Base-by-base conservation (phyloP, 2,888 invertebrate genomes). In the Aspidapion aeneum region DNA sequence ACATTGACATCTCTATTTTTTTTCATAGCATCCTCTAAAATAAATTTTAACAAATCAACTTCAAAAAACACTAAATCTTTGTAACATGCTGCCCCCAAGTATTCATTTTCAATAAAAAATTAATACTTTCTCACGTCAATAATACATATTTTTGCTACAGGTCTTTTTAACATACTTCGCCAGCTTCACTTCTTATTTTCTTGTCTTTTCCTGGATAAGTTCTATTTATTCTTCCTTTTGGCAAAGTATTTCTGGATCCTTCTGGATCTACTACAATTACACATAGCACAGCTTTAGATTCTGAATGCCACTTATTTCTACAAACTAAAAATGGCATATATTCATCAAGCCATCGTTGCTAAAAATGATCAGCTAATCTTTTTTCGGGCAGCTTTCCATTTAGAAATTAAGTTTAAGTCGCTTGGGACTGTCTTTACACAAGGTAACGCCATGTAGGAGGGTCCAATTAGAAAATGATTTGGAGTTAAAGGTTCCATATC, bases 381-480 rank as follows among this genome's bases (percentile, higher is more conserved):
- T n/a, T n/a, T n/a, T n/a, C n/a, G n/a, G n/a, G n/a, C n/a, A n/a
- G n/a, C n/a, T n/a, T n/a, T n/a, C n/a, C n/a, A n/a, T n/a, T n/a
- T n/a, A n/a, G n/a, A n/a, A n/a, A n/a, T n/a, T n/a, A n/a, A n/a
- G 12, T 35, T 35, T 7, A 35, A 3, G 12, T 35, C 12, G 35
- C 5, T 35, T 35, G 3, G 5, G 3, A 12, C 12, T 12, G n/a
- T n/a, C n/a, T 35, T 35, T 7, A 12, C 35, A 55, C 16, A 55
- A n/a, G 16, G 16, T 55, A 9, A 2, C n/a, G 55, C 55, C 16
- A 19, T 19, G 21, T 55, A 55, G 21, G 19, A 19, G 21, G 55
- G 55, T 18, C 55, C 55, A 19, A 55, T 55, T n/a, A 55, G 21
- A 55, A n/a, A 55, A 21, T 19, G 55, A 19, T 55, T 55, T 16